These are phyloP conservation scores for Rhineura floridana DNA, from an alignment of 2,113 vertebrate species.

Conservation along the genomic window DNA sequence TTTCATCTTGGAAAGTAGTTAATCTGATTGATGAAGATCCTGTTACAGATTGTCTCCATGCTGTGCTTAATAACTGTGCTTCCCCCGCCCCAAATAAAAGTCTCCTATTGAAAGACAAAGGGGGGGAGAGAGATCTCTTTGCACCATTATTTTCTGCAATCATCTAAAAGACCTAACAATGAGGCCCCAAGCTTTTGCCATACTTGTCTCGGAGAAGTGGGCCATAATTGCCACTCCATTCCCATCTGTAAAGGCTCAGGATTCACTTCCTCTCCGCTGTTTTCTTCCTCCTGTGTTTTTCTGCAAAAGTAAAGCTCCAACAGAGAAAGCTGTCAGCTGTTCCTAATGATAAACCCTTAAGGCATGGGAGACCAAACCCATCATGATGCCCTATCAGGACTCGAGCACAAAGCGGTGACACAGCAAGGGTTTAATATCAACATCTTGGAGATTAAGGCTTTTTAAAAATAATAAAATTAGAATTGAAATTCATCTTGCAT, in stretches of 20 bases:
- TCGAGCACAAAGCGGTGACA: constrained; percentile 32
- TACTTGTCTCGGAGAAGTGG: constrained; percentile 39
- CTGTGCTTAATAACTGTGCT: constrained; percentile 80
- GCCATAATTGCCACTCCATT: constrained; percentile 55
- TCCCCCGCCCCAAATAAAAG: constrained; percentile 57
- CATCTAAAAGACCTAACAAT: constrained; percentile 32
- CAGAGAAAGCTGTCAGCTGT: constrained; percentile 55
- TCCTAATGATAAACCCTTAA: constrained; percentile 63
- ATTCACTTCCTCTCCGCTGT: background rate
- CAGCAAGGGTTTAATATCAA: constrained; percentile 55
- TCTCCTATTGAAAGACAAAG: constrained; percentile 58
- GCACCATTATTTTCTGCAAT: constrained; percentile 39
- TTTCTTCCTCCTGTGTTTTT: constrained; percentile 25
- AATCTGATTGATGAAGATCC: constrained; percentile 94
- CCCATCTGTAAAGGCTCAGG: constrained; percentile 25
- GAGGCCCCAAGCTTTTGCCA: constrained; percentile 14
- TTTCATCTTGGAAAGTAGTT: constrained; percentile 86
- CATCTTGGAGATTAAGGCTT: constrained; percentile 22
- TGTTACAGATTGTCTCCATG: constrained; percentile 86
- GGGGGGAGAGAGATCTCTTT: constrained; percentile 23
- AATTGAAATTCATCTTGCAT: constrained; percentile 13
- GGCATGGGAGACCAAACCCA: constrained; percentile 60
- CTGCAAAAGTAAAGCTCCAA: constrained; percentile 52
- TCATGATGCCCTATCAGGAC: constrained; percentile 54
- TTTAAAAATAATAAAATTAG: constrained; percentile 39